Evolutionary conservation across 1,140 invertebrate species (phyloP).

Genomic region (Lepidurus couesii): DNA sequence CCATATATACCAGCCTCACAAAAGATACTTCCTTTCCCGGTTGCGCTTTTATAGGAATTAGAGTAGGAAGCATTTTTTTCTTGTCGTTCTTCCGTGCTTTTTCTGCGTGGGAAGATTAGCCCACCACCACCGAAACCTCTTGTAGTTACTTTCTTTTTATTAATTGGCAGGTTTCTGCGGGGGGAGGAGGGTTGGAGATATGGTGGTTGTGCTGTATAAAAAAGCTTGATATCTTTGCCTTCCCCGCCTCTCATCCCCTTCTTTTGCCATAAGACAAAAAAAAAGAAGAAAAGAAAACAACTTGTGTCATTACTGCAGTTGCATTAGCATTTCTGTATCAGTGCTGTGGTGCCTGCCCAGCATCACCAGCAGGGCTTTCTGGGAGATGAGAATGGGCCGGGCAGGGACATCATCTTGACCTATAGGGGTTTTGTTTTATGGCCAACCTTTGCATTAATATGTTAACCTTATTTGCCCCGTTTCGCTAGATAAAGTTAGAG

Average conservation of each 20-base stretch:
- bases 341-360: background rate
- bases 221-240: background rate
- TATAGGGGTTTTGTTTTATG: slow-evolving; percentile 19
- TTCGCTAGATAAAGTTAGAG: slow-evolving; percentile 22
- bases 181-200: background rate
- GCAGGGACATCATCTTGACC: background rate
- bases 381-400: slow-evolving; percentile 7
- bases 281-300: background rate
- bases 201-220: background rate
- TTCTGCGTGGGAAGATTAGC: slow-evolving; percentile 17
- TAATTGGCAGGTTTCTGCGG: background rate
- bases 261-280: background rate
- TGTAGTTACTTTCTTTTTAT: background rate
- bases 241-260: background rate
- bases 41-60: background rate
- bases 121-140: background rate
- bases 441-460: slow-evolving; percentile 14
- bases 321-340: slow-evolving; percentile 10
- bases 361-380: background rate
- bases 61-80: background rate
- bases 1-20: background rate
- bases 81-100: background rate
- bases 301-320: slow-evolving; percentile 13
- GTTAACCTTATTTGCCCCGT: slow-evolving; percentile 21
- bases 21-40: slow-evolving; percentile 3